Base-by-base conservation (phyloP, 23 tunicate species). In the Oikopleura dioica region DNA sequence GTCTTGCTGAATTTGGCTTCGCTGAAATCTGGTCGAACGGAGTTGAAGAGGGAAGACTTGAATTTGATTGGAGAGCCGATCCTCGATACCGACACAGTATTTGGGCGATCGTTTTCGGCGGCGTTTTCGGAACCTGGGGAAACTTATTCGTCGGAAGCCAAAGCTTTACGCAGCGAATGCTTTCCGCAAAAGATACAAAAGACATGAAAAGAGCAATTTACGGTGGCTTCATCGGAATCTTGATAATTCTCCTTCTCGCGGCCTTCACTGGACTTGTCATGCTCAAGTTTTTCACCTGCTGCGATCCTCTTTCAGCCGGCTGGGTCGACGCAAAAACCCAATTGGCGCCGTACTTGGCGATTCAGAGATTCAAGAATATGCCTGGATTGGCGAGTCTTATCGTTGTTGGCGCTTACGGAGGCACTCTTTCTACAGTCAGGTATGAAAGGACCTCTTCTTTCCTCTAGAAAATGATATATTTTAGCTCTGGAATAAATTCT, bases 281-380 rank as follows among this genome's bases (percentile, higher is more conserved):
- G 81, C 78, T 38, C 75, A 81, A 81, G 36, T 82, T 69, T 69
- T 82, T 78, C 81, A 69, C 78, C 1, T 35, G 77, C 28, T 82
- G 85, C 50, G 81, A 82, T 68, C 85, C 85, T 35, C 78, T 1
- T 37, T 36, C 78, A 5, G 81, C 38, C 30, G 85, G 78, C 21
- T 82, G 85, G 85, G 81, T 82, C 2, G 51, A 69, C 31, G 81
- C 81, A 4, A 68, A 69, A 0, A 81, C 72, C 38, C 85, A 82
- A 44, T 72, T 82, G 38, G 78, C 78, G 81, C 85, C 85, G 24
- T 78, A 82, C 50, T 82, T 82, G 50, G 85, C 75, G 9, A n/a
- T 82, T 38, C 78, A 82, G 24, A 2, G 72, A 35, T 51, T 82
- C 35, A 63, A 78, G 23, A 72, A 79, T 38, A 69, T 31, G 72